Base-by-base conservation (phyloP, 2,888 invertebrate species). In the Odontomyia ornata region DNA sequence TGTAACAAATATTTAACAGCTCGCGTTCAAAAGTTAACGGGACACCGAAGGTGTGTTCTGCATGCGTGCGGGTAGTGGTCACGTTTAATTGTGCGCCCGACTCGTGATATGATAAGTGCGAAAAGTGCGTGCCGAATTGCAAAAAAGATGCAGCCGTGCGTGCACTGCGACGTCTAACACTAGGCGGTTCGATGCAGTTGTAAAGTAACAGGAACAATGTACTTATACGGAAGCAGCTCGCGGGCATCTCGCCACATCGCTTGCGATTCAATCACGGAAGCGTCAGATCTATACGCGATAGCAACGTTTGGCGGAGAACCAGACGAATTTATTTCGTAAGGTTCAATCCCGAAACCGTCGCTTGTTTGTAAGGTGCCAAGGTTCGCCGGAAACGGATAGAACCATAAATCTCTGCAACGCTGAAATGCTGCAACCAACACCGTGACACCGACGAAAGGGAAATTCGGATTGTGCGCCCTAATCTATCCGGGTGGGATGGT, bases 151-250 rank as follows among this genome's bases (percentile, higher is more conserved):
- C 36, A 36, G 25, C 27, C 15, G 36, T 65, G 65, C 62, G 62
- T 64, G 65, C 15, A 65, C 1, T 23, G 11, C 36, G 67, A n/a
- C 21, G 67, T 13, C 21, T 5, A 43, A 11, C 46, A 23, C 43
- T n/a, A n/a, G 4, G 13, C 69, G 23, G 13, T 18, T 27, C 56
- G 71, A n/a, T 47, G 30, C 72, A 76, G 72, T 78, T 78, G 76
- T 76, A 78, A 15, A 76, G 36, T 30, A 78, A 25, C 76, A 78
- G 43, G 67, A 78, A 76, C 76, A 78, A 78, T 76, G 60, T 60
- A 73, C 78, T 69, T 65, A 72, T 71, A n/a, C 76, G 78, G 72
- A 76, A 18, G 30, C 65, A n/a, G n/a, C 23, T 75, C 18, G 64
- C 76, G 72, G 36, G 76, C 78, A 78, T 78, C 71, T 28, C 76